A percentile compares a stretch with the other conserved stretches of the same genome.
Evolutionary conservation across 1,140 invertebrate species (phyloP).

Genomic region (Procambarus clarkii): DNA sequence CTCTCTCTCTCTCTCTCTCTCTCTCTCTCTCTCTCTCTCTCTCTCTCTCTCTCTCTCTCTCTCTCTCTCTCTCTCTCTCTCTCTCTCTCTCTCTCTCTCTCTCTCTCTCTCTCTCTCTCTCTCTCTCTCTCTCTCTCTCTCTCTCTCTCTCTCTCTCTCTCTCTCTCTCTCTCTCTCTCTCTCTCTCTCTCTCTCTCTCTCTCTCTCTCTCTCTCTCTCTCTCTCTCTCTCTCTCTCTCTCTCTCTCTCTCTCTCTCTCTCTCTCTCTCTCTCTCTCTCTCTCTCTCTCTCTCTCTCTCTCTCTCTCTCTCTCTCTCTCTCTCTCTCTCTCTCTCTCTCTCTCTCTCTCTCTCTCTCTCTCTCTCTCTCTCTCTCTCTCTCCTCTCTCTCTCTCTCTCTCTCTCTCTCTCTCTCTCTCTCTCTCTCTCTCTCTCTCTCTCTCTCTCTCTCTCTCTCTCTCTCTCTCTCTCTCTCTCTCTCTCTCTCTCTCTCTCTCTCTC

Average conservation of each 20-base stretch:
- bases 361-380: constrained; percentile 38
- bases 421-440: too few species aligned
- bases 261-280: too few species aligned
- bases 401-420: too few species aligned
- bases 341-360: constrained; percentile 30
- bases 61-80: not conserved
- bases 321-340: constrained; percentile 15
- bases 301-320: constrained; percentile 15
- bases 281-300: not conserved
- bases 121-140: not conserved
- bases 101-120: not conserved
- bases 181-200: not conserved
- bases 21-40: not conserved
- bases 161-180: not conserved
- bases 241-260: constrained; percentile 9
- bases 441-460: too few species aligned
- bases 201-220: constrained; percentile 17
- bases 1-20: not conserved
- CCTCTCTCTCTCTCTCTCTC: too few species aligned
- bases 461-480: too few species aligned
- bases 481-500: too few species aligned
- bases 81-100: not conserved
- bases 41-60: not conserved
- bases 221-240: constrained; percentile 16
- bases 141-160: not conserved